These are phyloP conservation scores for Tipula unca DNA, from an alignment of 2,888 invertebrate species.

Conservation along the genomic window DNA sequence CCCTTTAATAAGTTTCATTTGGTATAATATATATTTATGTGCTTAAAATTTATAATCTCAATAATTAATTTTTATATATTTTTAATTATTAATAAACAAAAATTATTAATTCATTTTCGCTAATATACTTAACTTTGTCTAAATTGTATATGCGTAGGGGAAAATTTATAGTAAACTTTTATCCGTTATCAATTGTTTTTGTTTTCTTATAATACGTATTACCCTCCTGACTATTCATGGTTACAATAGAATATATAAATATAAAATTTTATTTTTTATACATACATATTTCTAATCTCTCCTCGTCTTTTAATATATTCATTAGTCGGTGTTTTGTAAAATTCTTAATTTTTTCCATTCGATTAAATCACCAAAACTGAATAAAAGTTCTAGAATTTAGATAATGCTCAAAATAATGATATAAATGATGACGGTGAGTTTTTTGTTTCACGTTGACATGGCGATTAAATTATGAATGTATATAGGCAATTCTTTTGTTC, in stretches of 20 bases:
- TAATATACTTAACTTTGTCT: not conserved
- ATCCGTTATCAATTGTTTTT: not conserved
- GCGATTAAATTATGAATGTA: too few relatives aligned
- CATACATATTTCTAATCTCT: not conserved
- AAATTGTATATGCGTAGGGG: not conserved
- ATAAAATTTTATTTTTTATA: not conserved
- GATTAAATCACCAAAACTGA: not conserved
- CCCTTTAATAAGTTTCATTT: too few relatives aligned
- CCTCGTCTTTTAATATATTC: constrained; percentile 4
- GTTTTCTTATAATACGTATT: not conserved
- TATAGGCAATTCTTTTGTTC: not conserved
- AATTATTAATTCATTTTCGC: not conserved
- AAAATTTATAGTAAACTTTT: not conserved
- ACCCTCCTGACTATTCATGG: not conserved
- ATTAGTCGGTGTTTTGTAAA: not conserved
- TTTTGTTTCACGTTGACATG: not conserved
- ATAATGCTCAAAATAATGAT: not conserved
- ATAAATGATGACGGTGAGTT: not conserved
- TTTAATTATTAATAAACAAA: too few relatives aligned
- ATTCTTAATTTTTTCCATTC: constrained; percentile 1
- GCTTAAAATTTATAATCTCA: not conserved
- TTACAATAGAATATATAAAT: not conserved
- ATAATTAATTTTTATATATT: not conserved
- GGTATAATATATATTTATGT: too few relatives aligned
- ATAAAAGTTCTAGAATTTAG: not conserved